Percentiles rank a stretch among this genome's conserved stretches.
These are phyloP conservation scores for Cerceris ruficornis DNA, from an alignment of 2,888 invertebrate genomes.

Conservation along the genomic window DNA sequence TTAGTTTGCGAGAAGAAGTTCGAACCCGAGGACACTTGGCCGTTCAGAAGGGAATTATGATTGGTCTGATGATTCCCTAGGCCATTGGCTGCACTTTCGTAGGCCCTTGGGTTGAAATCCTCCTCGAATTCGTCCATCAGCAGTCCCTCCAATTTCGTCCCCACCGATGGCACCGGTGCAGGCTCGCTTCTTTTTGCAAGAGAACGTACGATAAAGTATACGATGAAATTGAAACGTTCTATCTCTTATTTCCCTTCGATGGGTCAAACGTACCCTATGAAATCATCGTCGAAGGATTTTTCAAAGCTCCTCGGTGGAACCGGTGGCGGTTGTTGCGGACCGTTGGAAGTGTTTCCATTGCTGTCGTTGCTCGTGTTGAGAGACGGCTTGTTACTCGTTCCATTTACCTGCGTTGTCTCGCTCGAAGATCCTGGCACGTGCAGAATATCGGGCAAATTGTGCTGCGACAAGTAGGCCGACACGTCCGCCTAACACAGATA, in stretches of 20 bases:
- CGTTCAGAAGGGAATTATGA: slow-evolving; percentile 75
- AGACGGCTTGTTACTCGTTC: slow-evolving; percentile 67
- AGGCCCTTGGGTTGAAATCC: slow-evolving; percentile 95
- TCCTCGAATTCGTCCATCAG: slow-evolving; percentile 90
- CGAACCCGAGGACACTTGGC: slow-evolving; percentile 80
- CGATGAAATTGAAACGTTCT: neutral
- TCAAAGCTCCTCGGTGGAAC: slow-evolving; percentile 79
- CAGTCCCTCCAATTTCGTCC: slow-evolving; percentile 90
- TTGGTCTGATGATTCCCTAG: slow-evolving; percentile 76
- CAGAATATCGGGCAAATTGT: slow-evolving; percentile 83
- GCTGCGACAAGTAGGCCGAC: slow-evolving; percentile 82
- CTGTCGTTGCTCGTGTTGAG: slow-evolving; percentile 70
- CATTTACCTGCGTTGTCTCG: slow-evolving; percentile 75
- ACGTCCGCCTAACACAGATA: slow-evolving; percentile 79
- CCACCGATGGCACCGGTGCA: slow-evolving; percentile 84
- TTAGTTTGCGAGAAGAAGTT: slow-evolving; percentile 82
- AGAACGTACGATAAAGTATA: neutral
- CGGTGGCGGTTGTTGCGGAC: slow-evolving; percentile 75
- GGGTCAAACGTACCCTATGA: slow-evolving; percentile 70
- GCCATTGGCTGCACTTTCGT: slow-evolving; percentile 85
- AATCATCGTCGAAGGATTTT: slow-evolving; percentile 79
- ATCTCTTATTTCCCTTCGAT: too few species aligned
- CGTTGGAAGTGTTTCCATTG: slow-evolving; percentile 80
- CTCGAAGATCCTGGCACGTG: slow-evolving; percentile 73
- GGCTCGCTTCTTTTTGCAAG: slow-evolving; percentile 66